These are phyloP conservation scores for Drosophila lacertosa DNA, from an alignment of 1,140 invertebrate genomes.

Conservation along the genomic window DNA sequence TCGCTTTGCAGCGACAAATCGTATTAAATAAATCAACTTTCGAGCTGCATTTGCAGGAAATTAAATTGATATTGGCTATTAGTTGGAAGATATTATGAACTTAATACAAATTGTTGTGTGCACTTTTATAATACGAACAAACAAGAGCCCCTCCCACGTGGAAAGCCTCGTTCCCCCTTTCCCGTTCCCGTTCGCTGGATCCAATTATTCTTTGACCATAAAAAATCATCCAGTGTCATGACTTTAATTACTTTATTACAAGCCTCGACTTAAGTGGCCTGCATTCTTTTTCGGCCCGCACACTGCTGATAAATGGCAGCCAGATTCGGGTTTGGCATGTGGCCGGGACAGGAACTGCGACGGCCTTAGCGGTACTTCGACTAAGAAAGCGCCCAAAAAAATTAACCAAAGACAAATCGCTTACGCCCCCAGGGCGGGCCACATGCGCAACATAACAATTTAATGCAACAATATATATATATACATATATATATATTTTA, in stretches of 20 bases:
- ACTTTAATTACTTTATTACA: conserved; percentile 79
- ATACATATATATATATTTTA: conserved; percentile 27
- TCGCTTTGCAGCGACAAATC: conserved; percentile 37
- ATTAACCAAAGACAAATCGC: conserved; percentile 72
- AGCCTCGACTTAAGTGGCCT: conserved; percentile 19
- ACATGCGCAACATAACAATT: conserved; percentile 58
- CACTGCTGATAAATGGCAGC: conserved; percentile 20
- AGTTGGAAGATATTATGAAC: conserved; percentile 32
- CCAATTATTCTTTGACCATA: conserved; percentile 64
- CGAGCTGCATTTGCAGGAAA: conserved; percentile 36
- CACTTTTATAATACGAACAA: conserved; percentile 1
- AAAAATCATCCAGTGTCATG: conserved; percentile 72
- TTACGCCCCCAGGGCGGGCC: conserved; percentile 49
- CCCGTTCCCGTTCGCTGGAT: background rate
- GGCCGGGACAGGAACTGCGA: conserved; percentile 16
- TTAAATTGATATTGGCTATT: conserved; percentile 50
- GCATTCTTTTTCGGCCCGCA: conserved; percentile 33
- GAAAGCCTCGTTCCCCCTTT: too few relatives aligned
- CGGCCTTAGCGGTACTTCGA: conserved; percentile 67
- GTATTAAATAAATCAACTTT: conserved; percentile 9
- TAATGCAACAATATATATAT: conserved; percentile 58
- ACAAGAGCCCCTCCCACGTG: background rate
- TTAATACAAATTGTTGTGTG: conserved; percentile 58
- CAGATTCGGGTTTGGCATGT: conserved; percentile 1
- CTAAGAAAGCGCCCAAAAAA: conserved; percentile 55